Percentiles rank a stretch among this genome's conserved stretches.
phyloP scores from a whole-genome alignment of 2,113 vertebrate genomes.

The Toxotes chatareus region DNA sequence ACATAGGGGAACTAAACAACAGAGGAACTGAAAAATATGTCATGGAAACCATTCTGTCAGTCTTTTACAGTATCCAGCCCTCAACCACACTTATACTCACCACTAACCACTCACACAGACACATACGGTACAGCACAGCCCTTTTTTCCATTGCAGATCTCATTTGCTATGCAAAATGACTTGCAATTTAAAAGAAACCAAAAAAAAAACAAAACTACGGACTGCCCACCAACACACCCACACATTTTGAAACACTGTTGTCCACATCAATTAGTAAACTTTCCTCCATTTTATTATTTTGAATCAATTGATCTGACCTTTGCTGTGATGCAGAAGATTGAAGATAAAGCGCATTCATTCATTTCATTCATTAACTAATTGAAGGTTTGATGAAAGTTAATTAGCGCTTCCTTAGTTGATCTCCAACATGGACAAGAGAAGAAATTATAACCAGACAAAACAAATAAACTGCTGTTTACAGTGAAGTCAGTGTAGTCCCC shows the following conservation, averaged over 20 bases:
- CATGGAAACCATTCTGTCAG: constrained; percentile 35
- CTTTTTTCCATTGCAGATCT: neutral
- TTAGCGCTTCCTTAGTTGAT: constrained; percentile 9
- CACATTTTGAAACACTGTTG: neutral
- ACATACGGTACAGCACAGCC: neutral
- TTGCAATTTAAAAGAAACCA: neutral
- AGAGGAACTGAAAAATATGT: constrained; percentile 52
- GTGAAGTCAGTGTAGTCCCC: constrained; percentile 61
- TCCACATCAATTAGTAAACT: neutral
- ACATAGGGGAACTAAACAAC: constrained; percentile 22
- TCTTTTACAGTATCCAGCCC: neutral
- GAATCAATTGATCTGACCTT: neutral
- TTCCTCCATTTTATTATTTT: neutral
- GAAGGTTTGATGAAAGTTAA: neutral
- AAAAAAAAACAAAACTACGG: neutral
- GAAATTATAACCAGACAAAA: constrained; percentile 25
- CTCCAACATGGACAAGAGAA: constrained; percentile 42
- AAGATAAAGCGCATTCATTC: neutral
- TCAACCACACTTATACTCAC: neutral
- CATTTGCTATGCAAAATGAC: neutral
- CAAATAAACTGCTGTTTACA: constrained; percentile 62
- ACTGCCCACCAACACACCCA: neutral
- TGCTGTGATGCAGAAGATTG: neutral
- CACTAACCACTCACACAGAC: neutral
- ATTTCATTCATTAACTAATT: neutral